Base-by-base conservation (phyloP, 1,140 invertebrate species). In the Drosophila sturtevanti region DNA sequence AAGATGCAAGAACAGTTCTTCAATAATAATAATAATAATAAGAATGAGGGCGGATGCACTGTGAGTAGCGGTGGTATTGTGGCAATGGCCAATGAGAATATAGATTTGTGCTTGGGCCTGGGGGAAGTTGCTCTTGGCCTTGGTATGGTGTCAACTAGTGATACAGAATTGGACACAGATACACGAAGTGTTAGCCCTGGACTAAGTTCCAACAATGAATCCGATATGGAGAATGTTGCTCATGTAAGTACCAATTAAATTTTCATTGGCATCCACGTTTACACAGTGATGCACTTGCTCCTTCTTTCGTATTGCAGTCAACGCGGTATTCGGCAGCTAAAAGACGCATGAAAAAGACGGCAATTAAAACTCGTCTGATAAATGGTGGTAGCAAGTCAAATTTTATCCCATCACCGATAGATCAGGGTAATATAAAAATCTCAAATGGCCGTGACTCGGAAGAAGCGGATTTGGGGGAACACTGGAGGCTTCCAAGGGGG, bases 1-100 rank as follows among this genome's bases (percentile, higher is more conserved):
- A 74, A 65, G 14, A 69, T 73, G 67, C 67, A 73, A 27, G 31
- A 72, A 41, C 66, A 73, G 9, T 52, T 67, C 35, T 14, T 64
- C 9, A 70, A 73, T 6, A 73, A 64, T 14, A 70, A 73, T 6
- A 73, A 64, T 14, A 70, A 67, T 63, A 24, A 63, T 4, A 72
- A 21, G 3, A 69, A 67, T 0, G 34, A 31, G 7, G 3, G 5
- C 0, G 21, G 24, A 14, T 63, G 31, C 18, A 63, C 41, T 63
- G 22, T 56, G 37, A 55, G 31, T 4, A 63, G n/a, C 16, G 38
- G 11, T 24, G 41, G 27, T 24, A 31, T 27, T n/a, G 41, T 10
- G n/a, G 21, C 35, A 24, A 61, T 66, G 34, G n/a, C 56, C 12
- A 60, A 64, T 16, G 54, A 60, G 14, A 24, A 11, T 3, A 55